Percentiles rank a stretch among this genome's conserved stretches.
These are phyloP conservation scores for Pluvialis apricaria DNA, from an alignment of 2,113 vertebrate genomes.

Conservation along the genomic window DNA sequence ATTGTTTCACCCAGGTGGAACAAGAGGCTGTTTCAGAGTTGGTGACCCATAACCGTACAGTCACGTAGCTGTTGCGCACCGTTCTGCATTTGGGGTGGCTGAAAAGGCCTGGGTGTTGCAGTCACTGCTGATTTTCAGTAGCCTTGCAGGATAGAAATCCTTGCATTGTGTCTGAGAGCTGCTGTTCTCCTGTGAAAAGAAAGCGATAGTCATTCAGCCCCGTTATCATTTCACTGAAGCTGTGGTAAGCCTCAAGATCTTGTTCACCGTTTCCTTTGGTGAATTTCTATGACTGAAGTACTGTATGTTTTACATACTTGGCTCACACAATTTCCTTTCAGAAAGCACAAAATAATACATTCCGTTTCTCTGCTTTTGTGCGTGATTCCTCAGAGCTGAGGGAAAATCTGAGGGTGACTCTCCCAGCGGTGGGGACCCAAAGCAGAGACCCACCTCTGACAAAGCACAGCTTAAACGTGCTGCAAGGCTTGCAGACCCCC, in stretches of 20 bases:
- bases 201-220: neutral
- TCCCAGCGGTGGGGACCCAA: neutral
- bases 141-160: neutral
- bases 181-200: neutral
- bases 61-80: neutral
- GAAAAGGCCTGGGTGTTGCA: neutral
- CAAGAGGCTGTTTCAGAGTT: neutral
- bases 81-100: neutral
- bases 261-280: neutral
- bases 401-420: neutral
- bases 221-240: neutral
- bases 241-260: neutral
- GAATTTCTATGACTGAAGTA: neutral
- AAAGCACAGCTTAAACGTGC: neutral
- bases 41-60: neutral
- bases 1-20: neutral
- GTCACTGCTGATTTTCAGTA: neutral
- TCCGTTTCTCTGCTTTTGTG: neutral
- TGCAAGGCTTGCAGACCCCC: neutral
- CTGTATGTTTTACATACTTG: neutral
- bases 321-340: neutral
- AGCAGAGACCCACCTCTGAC: neutral
- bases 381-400: neutral
- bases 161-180: neutral
- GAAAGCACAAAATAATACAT: neutral